phyloP scores from a whole-genome alignment of 2,113 vertebrate species.

The Acrocephalus kingi region DNA sequence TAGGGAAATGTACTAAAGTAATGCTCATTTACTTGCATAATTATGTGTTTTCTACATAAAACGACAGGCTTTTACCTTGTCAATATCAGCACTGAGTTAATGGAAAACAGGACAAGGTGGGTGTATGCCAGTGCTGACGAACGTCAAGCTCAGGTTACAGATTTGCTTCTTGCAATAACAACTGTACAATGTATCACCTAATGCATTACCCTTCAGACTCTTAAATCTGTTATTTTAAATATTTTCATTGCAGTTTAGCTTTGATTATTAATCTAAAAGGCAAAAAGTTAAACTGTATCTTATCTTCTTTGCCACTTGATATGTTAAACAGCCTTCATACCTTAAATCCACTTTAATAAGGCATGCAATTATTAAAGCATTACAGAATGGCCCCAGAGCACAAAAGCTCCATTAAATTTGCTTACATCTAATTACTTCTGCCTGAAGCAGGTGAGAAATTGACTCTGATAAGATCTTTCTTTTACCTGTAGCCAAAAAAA shows the following conservation, averaged over 20 bases:
- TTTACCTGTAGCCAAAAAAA: conserved; percentile 81
- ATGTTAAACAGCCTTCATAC: conserved; percentile 79
- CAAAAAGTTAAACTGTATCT: conserved; percentile 59
- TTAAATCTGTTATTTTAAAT: conserved; percentile 69
- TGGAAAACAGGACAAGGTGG: conserved; percentile 12
- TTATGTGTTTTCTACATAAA: conserved; percentile 57
- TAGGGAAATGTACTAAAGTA: conserved; percentile 54
- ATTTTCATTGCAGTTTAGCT: conserved; percentile 54
- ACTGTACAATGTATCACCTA: background rate
- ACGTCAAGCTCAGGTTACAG: conserved; percentile 52
- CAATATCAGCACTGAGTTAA: conserved; percentile 17
- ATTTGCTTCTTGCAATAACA: conserved; percentile 40
- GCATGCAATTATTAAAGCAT: conserved; percentile 85
- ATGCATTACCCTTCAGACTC: conserved; percentile 15
- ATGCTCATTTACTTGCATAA: conserved; percentile 57
- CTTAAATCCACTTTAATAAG: conserved; percentile 85
- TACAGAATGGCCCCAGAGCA: conserved; percentile 78
- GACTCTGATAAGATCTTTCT: conserved; percentile 85
- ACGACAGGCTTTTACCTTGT: conserved; percentile 30
- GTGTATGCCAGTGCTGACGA: background rate
- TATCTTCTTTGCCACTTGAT: conserved; percentile 79
- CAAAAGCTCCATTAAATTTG: conserved; percentile 82
- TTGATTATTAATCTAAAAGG: conserved; percentile 61
- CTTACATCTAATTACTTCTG: conserved; percentile 87
- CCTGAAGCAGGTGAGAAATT: conserved; percentile 88